Evolutionary conservation across 2,797 vertebrate genomes (phyloP).

Genomic region (Schizothorax lantsangensis): DNA sequence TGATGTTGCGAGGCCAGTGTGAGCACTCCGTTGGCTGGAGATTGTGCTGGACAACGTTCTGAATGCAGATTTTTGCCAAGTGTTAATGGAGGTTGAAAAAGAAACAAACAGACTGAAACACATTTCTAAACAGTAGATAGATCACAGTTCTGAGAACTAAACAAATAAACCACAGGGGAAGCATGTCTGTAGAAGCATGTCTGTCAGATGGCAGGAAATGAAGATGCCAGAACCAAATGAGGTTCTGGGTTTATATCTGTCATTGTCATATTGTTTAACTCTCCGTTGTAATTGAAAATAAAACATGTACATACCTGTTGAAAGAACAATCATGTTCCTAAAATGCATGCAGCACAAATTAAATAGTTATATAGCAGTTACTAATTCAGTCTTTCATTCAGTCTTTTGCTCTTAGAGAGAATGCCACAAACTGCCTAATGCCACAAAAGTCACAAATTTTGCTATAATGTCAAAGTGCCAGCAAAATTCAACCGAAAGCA

Average conservation of each 20-base stretch:
- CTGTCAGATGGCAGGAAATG: constrained; percentile 34
- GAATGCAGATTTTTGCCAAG: constrained; percentile 57
- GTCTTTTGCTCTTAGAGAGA: not conserved
- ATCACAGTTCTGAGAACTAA: constrained; percentile 35
- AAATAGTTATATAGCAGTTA: not conserved
- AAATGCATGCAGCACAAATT: constrained; percentile 6
- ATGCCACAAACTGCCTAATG: not conserved
- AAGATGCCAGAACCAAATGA: constrained; percentile 26
- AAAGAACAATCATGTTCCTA: constrained; percentile 6
- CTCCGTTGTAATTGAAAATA: not conserved
- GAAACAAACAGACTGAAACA: constrained; percentile 58
- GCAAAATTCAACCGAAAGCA: constrained; percentile 42
- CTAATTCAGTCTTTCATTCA: no score
- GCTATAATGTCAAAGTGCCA: constrained; percentile 23
- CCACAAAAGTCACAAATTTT: not conserved
- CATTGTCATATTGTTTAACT: constrained; percentile 1
- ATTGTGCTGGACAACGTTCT: constrained; percentile 47
- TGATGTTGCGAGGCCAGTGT: constrained; percentile 51
- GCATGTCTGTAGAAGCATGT: constrained; percentile 9
- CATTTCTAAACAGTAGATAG: constrained; percentile 51
- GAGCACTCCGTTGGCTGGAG: constrained; percentile 54
- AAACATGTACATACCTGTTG: not conserved
- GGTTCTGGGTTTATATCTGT: constrained; percentile 14
- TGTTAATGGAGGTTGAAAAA: constrained; percentile 64
- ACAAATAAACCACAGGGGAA: constrained; percentile 41